phyloP scores from a whole-genome alignment of 1,140 invertebrate genomes.

The Phenacoccus solenopsis region DNA sequence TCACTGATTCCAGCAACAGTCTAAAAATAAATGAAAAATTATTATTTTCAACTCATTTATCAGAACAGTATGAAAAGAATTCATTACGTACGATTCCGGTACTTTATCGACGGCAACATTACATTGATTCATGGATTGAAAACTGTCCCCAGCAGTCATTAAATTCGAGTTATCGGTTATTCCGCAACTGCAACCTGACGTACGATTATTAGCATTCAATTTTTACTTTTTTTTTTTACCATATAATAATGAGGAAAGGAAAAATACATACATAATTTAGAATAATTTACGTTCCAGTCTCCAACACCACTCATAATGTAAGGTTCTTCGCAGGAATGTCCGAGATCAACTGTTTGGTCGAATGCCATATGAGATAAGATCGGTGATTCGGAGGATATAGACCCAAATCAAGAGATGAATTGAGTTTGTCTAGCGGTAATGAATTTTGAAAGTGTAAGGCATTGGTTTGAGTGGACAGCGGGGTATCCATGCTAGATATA shows the following conservation, averaged over 20 bases:
- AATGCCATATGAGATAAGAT: not conserved
- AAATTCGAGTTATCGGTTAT: not conserved
- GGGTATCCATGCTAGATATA: not conserved
- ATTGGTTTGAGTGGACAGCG: not conserved
- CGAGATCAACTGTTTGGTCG: not conserved
- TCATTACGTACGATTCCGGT: not conserved
- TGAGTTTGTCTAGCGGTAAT: not conserved
- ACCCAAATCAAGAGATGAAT: not conserved
- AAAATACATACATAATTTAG: slow-evolving; percentile 10
- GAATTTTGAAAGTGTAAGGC: not conserved
- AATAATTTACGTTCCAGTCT: not conserved
- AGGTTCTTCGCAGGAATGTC: not conserved
- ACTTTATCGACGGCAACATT: not conserved
- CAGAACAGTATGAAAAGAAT: too few relatives aligned
- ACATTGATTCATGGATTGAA: not conserved
- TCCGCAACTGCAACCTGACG: not conserved
- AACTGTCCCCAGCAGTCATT: not conserved
- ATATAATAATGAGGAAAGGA: too few relatives aligned
- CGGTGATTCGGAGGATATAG: not conserved
- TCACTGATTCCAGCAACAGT: not conserved
- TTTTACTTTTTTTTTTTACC: too few relatives aligned
- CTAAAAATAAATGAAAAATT: not conserved
- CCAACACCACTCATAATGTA: not conserved
- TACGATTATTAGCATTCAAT: too few relatives aligned
- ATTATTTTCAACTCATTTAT: too few relatives aligned